A percentile compares a stretch with the other conserved stretches of the same genome.
Conservation (phyloP, 1,140 invertebrate genomes). For the Triops longicaudatus region DNA sequence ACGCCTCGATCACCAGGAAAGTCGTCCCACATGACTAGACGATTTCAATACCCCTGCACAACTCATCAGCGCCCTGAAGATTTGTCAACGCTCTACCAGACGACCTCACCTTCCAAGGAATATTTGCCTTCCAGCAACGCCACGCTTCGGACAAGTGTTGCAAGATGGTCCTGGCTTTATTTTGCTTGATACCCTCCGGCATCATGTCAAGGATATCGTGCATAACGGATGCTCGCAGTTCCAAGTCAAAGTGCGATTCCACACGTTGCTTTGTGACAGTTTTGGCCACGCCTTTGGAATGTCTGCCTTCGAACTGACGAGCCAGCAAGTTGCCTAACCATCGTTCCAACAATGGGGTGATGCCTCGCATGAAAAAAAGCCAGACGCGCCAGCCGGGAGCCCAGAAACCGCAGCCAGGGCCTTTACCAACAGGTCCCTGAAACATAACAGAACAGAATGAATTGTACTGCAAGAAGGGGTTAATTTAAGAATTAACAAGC, state of each 20-base stretch:
- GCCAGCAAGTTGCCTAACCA: conserved; percentile 98
- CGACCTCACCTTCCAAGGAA: conserved; percentile 86
- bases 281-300: conserved; percentile 98
- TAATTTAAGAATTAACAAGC: conserved; percentile 30
- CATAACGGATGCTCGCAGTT: conserved; percentile 94
- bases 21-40: conserved; percentile 18
- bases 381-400: conserved; percentile 98
- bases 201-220: conserved; percentile 99
- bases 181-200: conserved; percentile 99
- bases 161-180: conserved; percentile 96
- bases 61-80: conserved; percentile 19
- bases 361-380: conserved; percentile 99
- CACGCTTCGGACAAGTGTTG: conserved; percentile 99
- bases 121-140: conserved; percentile 99
- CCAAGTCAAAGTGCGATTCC: conserved; percentile 98
- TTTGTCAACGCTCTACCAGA: neutral
- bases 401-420: conserved; percentile 98
- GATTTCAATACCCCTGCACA: conserved; percentile 27
- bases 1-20: neutral
- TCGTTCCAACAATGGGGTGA: conserved; percentile 91
- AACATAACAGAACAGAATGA: conserved; percentile 33
- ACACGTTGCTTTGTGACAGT: conserved; percentile 99
- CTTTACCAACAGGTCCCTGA: conserved; percentile 93
- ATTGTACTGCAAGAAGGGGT: neutral
- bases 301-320: conserved; percentile 96